phyloP scores from a whole-genome alignment of 2,888 invertebrate genomes.

The Dryadula phaetusa region DNA sequence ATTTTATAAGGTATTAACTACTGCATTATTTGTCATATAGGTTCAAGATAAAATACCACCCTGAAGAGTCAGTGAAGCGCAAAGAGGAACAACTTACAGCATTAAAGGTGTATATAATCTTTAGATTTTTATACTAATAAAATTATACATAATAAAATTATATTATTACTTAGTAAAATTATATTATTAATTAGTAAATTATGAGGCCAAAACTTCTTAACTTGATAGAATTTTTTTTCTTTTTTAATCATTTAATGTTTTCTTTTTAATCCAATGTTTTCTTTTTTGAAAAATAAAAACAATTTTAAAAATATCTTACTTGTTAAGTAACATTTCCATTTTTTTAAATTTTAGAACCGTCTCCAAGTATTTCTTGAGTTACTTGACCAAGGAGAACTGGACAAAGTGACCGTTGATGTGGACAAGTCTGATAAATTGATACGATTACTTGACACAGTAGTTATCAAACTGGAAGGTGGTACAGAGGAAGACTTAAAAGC shows the following conservation, averaged over 20 bases:
- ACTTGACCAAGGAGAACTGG: slow-evolving; percentile 89
- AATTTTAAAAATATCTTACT: no score
- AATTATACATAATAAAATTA: no score
- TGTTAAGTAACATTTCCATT: neutral
- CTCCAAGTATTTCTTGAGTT: slow-evolving; percentile 95
- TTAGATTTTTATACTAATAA: no score
- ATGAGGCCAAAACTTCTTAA: no score
- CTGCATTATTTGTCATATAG: slow-evolving; percentile 80
- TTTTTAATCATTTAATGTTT: no score
- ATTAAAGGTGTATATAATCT: slow-evolving; percentile 86
- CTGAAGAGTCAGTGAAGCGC: slow-evolving; percentile 95
- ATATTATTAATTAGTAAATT: no score
- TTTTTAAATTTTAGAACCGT: slow-evolving; percentile 87
- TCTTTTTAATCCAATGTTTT: no score
- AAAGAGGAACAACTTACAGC: slow-evolving; percentile 93
- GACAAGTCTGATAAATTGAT: slow-evolving; percentile 92
- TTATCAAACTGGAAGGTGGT: slow-evolving; percentile 97
- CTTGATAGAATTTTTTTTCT: no score
- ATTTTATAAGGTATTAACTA: slow-evolving; percentile 1
- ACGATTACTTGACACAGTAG: slow-evolving; percentile 96
- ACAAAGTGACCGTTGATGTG: slow-evolving; percentile 92
- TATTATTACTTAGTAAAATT: no score
- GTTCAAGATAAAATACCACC: slow-evolving; percentile 99
- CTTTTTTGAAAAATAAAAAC: no score
- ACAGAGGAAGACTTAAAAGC: slow-evolving; percentile 94